Conservation (phyloP, 2,797 vertebrate species). For the Chiroxiphia lanceolata region DNA sequence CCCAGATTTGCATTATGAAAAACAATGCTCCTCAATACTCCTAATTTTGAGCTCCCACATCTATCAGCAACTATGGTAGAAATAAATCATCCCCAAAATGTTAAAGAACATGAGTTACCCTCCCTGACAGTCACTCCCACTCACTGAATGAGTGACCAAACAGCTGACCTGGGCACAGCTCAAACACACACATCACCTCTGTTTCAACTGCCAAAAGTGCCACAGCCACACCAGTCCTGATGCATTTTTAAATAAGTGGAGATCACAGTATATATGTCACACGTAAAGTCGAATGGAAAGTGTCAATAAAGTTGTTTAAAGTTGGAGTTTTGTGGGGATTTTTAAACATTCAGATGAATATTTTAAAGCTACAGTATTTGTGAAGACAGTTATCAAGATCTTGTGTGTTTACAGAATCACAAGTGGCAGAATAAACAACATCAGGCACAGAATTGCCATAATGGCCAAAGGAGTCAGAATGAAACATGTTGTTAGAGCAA, state of each 20-base stretch:
- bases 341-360: background rate
- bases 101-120: background rate
- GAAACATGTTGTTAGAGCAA: background rate
- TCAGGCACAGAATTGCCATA: background rate
- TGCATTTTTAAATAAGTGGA: background rate
- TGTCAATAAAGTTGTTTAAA: background rate
- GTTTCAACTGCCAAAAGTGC: background rate
- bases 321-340: background rate
- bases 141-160: background rate
- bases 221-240: background rate
- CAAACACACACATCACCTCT: background rate
- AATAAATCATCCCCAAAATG: background rate
- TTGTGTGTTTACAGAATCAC: background rate
- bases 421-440: background rate
- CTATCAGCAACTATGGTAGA: background rate
- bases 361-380: background rate
- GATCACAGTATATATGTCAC: background rate
- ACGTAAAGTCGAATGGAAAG: background rate
- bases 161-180: background rate
- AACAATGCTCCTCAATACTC: background rate
- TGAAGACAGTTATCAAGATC: background rate
- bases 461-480: background rate
- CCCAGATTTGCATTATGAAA: background rate
- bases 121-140: background rate
- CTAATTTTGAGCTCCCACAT: background rate